These are phyloP conservation scores for Neostethus bicornis DNA, from an alignment of 2,797 vertebrate genomes.

Conservation along the genomic window DNA sequence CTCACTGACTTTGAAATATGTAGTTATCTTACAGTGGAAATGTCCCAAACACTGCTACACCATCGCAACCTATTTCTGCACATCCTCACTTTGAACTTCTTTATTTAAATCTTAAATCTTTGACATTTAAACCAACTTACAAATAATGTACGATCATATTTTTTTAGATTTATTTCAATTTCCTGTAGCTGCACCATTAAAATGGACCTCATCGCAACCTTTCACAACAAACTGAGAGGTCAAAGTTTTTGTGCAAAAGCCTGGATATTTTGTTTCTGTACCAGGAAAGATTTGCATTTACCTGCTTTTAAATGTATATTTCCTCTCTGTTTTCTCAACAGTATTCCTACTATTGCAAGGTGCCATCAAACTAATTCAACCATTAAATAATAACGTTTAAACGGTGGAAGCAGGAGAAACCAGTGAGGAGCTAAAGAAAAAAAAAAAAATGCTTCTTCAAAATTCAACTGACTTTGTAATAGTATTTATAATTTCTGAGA, in stretches of 20 bases:
- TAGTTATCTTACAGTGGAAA: conserved; percentile 30
- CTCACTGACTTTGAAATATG: conserved; percentile 27
- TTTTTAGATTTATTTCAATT: background rate
- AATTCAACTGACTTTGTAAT: conserved; percentile 1
- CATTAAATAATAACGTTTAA: background rate
- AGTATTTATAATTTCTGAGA: conserved; percentile 8
- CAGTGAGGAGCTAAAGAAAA: background rate
- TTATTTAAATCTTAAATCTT: background rate
- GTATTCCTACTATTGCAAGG: no score
- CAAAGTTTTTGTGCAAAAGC: no score
- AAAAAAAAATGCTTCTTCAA: conserved; percentile 14
- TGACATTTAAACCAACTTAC: conserved; percentile 9
- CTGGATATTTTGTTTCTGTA: no score
- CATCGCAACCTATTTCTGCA: background rate
- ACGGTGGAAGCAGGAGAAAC: background rate
- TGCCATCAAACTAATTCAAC: no score
- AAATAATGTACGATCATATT: conserved; percentile 11
- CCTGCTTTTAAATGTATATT: no score
- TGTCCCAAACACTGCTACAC: no score
- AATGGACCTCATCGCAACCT: background rate
- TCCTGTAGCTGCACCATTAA: conserved; percentile 1
- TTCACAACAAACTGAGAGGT: conserved; percentile 28
- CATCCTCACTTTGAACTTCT: background rate
- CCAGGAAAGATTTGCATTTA: no score
- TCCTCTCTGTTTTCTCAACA: no score